Percentiles rank a stretch among this genome's conserved stretches.
Evolutionary conservation across 2,113 vertebrate species (phyloP).

Genomic region (Corythoichthys haematopterus): DNA sequence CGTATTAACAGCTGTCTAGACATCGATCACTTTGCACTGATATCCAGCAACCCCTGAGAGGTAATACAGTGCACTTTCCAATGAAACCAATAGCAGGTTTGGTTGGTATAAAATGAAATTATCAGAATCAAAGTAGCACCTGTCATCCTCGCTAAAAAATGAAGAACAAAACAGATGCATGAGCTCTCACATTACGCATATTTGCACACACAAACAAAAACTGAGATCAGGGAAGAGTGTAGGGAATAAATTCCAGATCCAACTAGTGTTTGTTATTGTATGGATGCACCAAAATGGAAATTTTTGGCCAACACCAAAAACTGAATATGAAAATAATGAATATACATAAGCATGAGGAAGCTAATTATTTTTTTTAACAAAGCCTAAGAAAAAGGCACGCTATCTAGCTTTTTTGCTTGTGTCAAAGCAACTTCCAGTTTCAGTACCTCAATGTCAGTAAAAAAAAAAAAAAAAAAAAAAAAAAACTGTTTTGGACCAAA

Average conservation of each 20-base stretch:
- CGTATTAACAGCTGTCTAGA: conserved; percentile 16
- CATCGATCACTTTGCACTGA: background rate
- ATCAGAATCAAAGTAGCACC: background rate
- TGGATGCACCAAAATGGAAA: too few species aligned
- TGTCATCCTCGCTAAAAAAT: background rate
- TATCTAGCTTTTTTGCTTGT: too few species aligned
- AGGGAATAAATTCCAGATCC: background rate
- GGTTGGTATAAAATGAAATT: background rate
- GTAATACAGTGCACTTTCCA: background rate
- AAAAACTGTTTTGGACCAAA: too few species aligned
- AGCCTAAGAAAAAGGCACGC: too few species aligned
- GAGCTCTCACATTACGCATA: too few species aligned
- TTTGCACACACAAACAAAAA: background rate
- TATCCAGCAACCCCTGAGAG: background rate
- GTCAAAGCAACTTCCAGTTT: too few species aligned
- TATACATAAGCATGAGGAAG: too few species aligned
- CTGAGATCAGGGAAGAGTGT: background rate
- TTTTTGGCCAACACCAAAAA: too few species aligned
- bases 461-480: too few species aligned
- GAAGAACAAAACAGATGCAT: conserved; percentile 1
- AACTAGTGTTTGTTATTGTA: background rate
- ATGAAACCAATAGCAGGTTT: background rate
- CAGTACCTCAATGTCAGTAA: too few species aligned
- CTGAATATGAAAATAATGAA: too few species aligned
- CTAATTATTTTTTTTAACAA: too few species aligned